phyloP scores from a whole-genome alignment of 2,113 vertebrate species.

The Chaetorhynchus papuensis region DNA sequence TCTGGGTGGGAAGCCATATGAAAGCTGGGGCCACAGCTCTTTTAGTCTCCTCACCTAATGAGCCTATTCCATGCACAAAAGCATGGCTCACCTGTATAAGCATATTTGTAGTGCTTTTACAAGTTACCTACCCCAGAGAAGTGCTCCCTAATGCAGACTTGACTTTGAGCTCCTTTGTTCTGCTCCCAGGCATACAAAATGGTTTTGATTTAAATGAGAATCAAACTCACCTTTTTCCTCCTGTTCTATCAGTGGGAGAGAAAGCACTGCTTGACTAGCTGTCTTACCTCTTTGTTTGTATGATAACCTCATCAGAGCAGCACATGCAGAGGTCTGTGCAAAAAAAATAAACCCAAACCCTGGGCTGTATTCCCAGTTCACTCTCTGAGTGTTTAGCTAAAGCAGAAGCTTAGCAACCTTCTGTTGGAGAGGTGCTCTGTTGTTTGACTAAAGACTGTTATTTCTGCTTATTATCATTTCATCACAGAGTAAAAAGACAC shows the following conservation, averaged over 20 bases:
- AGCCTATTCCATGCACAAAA: background rate
- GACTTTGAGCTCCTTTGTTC: background rate
- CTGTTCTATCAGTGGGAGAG: background rate
- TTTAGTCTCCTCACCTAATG: background rate
- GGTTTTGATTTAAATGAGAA: background rate
- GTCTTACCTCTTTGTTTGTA: background rate
- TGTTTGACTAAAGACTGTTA: constrained; percentile 24
- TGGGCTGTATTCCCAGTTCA: constrained; percentile 6
- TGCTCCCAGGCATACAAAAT: background rate
- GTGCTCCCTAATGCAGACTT: background rate
- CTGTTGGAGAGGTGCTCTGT: background rate
- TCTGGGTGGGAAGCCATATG: background rate
- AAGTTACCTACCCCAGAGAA: background rate
- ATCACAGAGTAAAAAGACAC: background rate
- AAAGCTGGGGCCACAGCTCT: background rate
- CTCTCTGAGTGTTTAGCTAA: background rate
- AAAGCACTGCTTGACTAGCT: background rate
- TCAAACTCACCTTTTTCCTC: background rate
- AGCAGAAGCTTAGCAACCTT: background rate
- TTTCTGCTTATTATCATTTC: constrained; percentile 31
- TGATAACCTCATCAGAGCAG: constrained; percentile 5
- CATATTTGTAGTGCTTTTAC: background rate
- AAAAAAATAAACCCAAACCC: background rate
- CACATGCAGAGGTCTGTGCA: background rate
- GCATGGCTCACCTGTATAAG: background rate